Evolutionary conservation across 2,888 invertebrate species (phyloP), one percentile per base, ranked within the genome.

Genomic region (Lordiphosa fenestrarum): DNA sequence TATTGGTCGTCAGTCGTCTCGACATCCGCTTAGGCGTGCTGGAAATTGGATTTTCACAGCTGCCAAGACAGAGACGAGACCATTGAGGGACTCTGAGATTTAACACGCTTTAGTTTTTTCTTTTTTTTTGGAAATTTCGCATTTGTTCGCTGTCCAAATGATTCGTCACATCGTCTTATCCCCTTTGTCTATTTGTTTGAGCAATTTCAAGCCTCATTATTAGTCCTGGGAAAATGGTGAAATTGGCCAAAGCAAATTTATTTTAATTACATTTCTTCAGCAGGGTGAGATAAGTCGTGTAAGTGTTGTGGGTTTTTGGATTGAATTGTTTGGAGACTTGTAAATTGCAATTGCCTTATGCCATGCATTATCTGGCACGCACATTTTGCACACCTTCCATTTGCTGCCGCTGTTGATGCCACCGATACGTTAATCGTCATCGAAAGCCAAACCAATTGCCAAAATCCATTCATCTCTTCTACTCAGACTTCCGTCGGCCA

Each of bases 11-110:
- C 67, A 65, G 60, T 54, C 56, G 60, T 54, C 56, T 49, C 41
- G 38, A 77, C 82, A 78, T 78, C 84, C 78, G 84, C 78, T 84
- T 84, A 73, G 59, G 52, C 53, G 52, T 55, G 42, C 54, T 60
- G 53, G 53, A 84, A 78, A 78, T 78, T 84, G 84, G 84, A 78
- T 78, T 78, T 78, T 78, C 83, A 82, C 78, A 78, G 84, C 84
- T 78, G 82, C 60, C 75, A 77, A 42, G 46, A 76, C 71, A 48
- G 60, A 51, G 50, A 65, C 46, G 56, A 56, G 63, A 50, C 65
- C 66, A 65, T 63, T 65, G 62, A 65, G 62, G 55, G 65, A 65
- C 66, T 50, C 66, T 50, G 54, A 57, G 53, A 69, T 78, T 76
- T 69, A 69, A 80, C 62, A 71, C 72, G 81, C 76, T 83, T 72